Conservation (phyloP, 1,140 invertebrate species). For the Hypothenemus hampei region DNA sequence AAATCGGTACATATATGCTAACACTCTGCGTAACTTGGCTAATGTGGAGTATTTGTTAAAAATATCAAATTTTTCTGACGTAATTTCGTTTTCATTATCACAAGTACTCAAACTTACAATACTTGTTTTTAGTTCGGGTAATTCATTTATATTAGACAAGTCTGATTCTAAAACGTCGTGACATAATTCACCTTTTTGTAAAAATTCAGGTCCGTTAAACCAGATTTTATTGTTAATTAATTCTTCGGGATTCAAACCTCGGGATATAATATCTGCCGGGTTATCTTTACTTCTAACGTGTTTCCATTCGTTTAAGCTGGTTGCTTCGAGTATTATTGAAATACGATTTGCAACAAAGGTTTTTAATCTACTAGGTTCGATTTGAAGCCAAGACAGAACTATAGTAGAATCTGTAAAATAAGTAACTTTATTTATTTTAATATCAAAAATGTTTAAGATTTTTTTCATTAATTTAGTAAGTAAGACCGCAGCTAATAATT, state of each 20-base stretch:
- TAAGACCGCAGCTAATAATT: conserved; percentile 30
- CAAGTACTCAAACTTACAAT: conserved; percentile 16
- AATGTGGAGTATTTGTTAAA: neutral
- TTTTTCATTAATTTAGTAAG: conserved; percentile 27
- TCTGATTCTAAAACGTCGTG: neutral
- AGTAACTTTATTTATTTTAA: conserved; percentile 30
- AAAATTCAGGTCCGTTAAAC: conserved; percentile 18
- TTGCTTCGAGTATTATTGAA: conserved; percentile 34
- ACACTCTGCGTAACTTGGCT: neutral
- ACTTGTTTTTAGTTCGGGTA: conserved; percentile 26
- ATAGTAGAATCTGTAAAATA: conserved; percentile 47
- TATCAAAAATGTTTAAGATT: conserved; percentile 25
- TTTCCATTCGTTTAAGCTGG: conserved; percentile 38
- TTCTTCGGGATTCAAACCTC: conserved; percentile 13
- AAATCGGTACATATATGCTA: neutral
- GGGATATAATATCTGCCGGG: conserved; percentile 41
- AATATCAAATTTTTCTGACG: too few relatives aligned
- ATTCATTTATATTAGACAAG: conserved; percentile 22
- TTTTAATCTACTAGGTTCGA: conserved; percentile 37
- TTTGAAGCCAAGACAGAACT: conserved; percentile 44
- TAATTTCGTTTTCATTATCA: neutral
- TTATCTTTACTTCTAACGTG: conserved; percentile 41
- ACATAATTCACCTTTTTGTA: too few relatives aligned
- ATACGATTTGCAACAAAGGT: conserved; percentile 45
- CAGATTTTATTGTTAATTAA: neutral